Evolutionary conservation across 1,140 invertebrate species (phyloP), one percentile per base, ranked within the genome.

Genomic region (Megalopta genalis): DNA sequence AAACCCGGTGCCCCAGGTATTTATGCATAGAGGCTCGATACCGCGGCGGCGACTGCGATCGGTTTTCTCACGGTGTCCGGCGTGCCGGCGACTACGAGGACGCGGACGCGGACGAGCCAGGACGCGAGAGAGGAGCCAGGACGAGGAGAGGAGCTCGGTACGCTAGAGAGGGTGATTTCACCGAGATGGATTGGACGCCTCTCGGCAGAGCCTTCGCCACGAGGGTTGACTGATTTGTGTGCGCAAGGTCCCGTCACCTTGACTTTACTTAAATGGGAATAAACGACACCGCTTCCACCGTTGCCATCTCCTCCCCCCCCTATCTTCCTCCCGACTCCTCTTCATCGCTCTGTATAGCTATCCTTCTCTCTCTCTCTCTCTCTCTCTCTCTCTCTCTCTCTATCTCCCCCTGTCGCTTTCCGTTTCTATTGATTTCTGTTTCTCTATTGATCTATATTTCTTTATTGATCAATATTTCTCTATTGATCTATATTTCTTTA

Each of bases 191-290:
- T 89, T 83, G 86, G 78, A 86, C 80, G 86, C 86, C 86, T 84
- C 77, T 81, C 77, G 85, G 37, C 46, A 65, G 64, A 70, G 80
- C 82, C 83, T 85, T 57, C 82, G 70, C 64, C 82, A 72, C 80
- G 82, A 87, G 88, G 88, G 88, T 89, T 90, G 89, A 90, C 89
- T 90, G 89, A 90, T 90, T 90, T 90, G 89, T 90, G 89, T 90
- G 88, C 85, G 85, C 87, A 73, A 88, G 82, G 70, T 87, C 81
- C 83, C 86, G 88, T 88, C 87, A 83, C 87, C 88, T 90, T 88
- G 87, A 77, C 86, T 89, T 86, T 90, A 90, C 89, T 90, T 90
- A 90, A 90, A 90, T 88, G 89, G 89, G 85, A 90, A 90, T 90
- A 88, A 90, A 89, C 87, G 86, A 87, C 79, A 84, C 87, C 83